phyloP scores from a whole-genome alignment of 2,113 vertebrate species.

The Arvicanthis niloticus region DNA sequence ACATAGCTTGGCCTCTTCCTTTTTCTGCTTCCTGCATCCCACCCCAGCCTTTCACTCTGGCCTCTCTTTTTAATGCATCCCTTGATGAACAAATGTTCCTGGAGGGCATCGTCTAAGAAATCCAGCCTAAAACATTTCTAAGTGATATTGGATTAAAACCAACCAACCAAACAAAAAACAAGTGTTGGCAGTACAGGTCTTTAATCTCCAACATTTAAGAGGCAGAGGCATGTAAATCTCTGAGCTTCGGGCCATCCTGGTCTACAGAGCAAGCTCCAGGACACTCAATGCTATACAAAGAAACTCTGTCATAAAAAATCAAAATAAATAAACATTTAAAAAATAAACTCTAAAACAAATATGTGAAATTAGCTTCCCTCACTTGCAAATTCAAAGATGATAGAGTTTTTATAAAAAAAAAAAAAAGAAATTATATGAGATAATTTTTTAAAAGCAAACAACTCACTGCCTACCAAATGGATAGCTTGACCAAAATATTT shows the following conservation, averaged over 20 bases:
- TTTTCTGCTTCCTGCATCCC: background rate
- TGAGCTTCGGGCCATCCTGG: background rate
- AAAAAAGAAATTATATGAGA: background rate
- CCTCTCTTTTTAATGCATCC: background rate
- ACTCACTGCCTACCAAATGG: background rate
- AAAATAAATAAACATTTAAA: background rate
- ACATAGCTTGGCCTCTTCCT: background rate
- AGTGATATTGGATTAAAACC: background rate
- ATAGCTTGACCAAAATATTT: conserved; percentile 1
- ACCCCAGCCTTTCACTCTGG: background rate
- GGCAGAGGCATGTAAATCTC: background rate
- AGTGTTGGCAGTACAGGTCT: background rate
- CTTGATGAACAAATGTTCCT: background rate
- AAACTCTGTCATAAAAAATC: background rate
- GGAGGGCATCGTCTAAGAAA: background rate
- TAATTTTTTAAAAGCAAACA: background rate
- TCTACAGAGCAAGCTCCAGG: background rate
- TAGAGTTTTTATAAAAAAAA: background rate
- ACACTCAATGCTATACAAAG: background rate
- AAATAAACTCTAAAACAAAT: background rate
- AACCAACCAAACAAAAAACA: background rate
- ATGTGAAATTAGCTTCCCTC: background rate
- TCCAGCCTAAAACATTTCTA: background rate
- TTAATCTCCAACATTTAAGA: background rate
- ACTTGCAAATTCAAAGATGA: background rate